These are phyloP conservation scores for Gymnocypris eckloni DNA, from an alignment of 2,797 vertebrate species.

Conservation along the genomic window DNA sequence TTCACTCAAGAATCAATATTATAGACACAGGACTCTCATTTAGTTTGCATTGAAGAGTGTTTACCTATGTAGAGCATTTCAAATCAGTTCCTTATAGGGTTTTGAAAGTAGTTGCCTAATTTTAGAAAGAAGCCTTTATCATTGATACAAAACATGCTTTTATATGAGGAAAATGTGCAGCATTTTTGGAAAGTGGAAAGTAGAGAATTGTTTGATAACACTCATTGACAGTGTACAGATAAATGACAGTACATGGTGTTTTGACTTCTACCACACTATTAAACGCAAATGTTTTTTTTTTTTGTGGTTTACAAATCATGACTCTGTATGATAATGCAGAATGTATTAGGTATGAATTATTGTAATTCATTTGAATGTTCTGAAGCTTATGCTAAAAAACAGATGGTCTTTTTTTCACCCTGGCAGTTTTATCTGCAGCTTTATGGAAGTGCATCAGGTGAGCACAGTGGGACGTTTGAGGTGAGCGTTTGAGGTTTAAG, in stretches of 20 bases:
- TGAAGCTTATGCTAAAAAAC: neutral
- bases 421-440: neutral
- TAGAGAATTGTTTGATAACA: neutral
- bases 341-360: neutral
- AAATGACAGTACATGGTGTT: neutral
- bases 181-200: neutral
- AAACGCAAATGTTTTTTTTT: neutral
- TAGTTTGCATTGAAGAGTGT: neutral
- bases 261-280: neutral
- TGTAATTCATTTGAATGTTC: neutral
- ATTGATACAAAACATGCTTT: neutral
- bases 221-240: neutral
- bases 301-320: neutral
- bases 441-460: constrained; percentile 13
- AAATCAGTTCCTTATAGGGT: neutral
- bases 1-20: neutral
- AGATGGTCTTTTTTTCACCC: neutral
- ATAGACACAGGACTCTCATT: neutral
- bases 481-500: constrained; percentile 24
- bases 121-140: neutral
- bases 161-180: neutral
- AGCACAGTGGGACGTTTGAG: neutral
- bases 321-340: neutral
- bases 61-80: neutral
- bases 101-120: neutral